Evolutionary conservation across 2,113 vertebrate genomes (phyloP), one percentile per base, ranked within the genome.

Genomic region (Eudorcas thomsonii): DNA sequence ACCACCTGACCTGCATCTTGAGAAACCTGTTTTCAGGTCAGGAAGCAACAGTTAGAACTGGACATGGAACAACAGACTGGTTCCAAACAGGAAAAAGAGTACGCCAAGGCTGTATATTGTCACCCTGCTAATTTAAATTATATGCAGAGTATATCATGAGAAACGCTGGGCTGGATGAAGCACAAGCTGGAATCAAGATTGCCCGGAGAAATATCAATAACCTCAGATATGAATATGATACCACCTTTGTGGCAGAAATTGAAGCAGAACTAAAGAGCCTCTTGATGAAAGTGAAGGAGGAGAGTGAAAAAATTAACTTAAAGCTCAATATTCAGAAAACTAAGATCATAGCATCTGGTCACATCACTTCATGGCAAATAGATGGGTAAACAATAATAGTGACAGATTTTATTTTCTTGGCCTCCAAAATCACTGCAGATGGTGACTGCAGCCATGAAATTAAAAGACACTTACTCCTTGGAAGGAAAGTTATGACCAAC

Each of bases 391-490:
- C 6, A 28, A 13, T 30, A 62, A 30, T 5, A 33, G 60, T 33
- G 6, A 0, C 28, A 1, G 60, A 33, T 12, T 62, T 62, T 33
- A 62, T 62, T 30, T 62, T 62, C 0, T 0, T 0, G 26, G 59
- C 2, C 60, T 62, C 60, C 60, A 33, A 16, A 62, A 33, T 62
- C 28, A 64, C 15, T 33, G 60, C 30, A 33, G 30, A 33, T 64
- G 14, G 15, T 64, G 60, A 33, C 0, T 8, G 15, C 60, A 33
- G 7, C 60, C 14, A 33, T 64, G 15, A 64, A 64, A 33, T 64
- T 64, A 64, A 64, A 64, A 64, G 60, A 62, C 0, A 2, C 60
- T 33, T 62, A 33, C 14, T 64, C 14, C 14, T 64, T 33, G 30
- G 60, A 33, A 64, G 60, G 14, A 62, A 60, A 33, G 30, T 64